Percentiles rank a stretch among this genome's conserved stretches.
Evolutionary conservation across 2,113 vertebrate species (phyloP).

Genomic region (Brachyhypopomus gauderio): DNA sequence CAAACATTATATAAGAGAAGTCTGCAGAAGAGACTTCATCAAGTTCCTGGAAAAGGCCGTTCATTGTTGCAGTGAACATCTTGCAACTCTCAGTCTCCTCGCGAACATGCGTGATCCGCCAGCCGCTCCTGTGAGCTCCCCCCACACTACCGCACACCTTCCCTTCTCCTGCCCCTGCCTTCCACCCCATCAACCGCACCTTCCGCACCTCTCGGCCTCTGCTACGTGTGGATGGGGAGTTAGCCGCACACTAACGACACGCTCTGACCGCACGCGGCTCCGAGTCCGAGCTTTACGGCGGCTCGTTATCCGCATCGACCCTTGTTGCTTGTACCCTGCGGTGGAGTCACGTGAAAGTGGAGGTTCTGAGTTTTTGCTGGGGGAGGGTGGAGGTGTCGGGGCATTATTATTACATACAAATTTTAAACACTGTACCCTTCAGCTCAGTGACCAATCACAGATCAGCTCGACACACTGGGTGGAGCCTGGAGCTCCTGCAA

Average conservation of each 20-base stretch:
- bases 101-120: slow-evolving; percentile 33
- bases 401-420: neutral
- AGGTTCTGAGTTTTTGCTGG: neutral
- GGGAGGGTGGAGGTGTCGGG: no score
- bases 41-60: slow-evolving; percentile 6
- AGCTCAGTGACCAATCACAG: slow-evolving; percentile 4
- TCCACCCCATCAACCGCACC: slow-evolving; percentile 36
- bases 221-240: neutral
- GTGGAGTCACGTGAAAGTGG: neutral
- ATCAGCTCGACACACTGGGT: neutral
- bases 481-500: no score
- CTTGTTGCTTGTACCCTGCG: neutral
- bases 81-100: slow-evolving; percentile 15
- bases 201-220: slow-evolving; percentile 30
- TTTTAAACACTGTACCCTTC: slow-evolving; percentile 26
- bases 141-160: slow-evolving; percentile 36
- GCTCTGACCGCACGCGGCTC: neutral
- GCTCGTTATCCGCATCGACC: neutral
- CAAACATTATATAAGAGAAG: neutral
- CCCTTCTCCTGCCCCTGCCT: slow-evolving; percentile 28
- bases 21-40: neutral
- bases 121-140: slow-evolving; percentile 35
- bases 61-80: slow-evolving; percentile 41
- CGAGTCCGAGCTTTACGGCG: no score
- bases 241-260: neutral